A percentile compares a stretch with the other conserved stretches of the same genome.
Evolutionary conservation across 2,797 vertebrate genomes (phyloP).

Genomic region (Oreochromis mossambicus): DNA sequence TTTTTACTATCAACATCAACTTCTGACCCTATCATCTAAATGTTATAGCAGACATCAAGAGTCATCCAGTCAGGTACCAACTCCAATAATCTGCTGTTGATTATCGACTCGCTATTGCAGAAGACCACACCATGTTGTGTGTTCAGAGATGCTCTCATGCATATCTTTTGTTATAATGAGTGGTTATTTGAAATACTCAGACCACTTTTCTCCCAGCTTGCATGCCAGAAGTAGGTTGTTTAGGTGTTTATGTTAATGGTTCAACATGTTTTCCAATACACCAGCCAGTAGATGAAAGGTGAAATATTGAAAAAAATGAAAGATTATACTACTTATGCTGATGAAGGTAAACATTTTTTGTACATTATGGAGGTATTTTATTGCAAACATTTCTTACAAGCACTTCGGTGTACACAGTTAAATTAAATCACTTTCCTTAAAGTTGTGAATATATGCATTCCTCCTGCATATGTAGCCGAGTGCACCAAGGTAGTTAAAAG

Average conservation of each 20-base stretch:
- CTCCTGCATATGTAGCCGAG: neutral
- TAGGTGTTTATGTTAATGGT: neutral
- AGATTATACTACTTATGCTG: neutral
- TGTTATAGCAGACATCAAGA: neutral
- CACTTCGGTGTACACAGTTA: neutral
- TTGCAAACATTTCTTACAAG: neutral
- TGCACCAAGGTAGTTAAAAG: neutral
- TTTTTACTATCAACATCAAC: neutral
- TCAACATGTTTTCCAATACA: neutral
- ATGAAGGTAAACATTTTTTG: neutral
- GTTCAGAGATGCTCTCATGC: neutral
- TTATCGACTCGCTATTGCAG: neutral
- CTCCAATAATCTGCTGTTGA: neutral
- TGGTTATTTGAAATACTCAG: neutral
- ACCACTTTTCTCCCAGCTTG: neutral
- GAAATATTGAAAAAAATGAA: neutral
- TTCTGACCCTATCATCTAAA: neutral
- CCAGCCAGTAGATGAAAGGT: neutral
- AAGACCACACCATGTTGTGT: neutral
- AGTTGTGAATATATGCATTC: neutral
- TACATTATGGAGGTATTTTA: neutral
- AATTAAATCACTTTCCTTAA: neutral
- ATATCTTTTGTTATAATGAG: neutral
- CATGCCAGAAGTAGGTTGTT: neutral
- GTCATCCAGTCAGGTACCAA: neutral